Percentiles rank a stretch among this genome's conserved stretches.
phyloP scores from a whole-genome alignment of 1,140 invertebrate species.

The Dendroctonus ponderosae region DNA sequence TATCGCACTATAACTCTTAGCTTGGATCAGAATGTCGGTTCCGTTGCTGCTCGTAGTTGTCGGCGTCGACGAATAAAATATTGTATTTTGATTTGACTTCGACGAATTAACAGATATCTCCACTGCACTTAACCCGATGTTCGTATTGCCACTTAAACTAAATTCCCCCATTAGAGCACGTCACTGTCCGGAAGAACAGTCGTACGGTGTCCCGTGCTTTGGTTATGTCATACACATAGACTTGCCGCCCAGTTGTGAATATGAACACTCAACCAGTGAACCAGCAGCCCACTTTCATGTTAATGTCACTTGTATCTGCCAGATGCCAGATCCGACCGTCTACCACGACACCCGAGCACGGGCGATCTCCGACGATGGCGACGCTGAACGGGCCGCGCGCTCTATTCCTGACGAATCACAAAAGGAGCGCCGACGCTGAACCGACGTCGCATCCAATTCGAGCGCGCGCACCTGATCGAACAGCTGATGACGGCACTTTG shows the following conservation, averaged over 20 bases:
- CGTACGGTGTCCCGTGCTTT: conserved; percentile 35
- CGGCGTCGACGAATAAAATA: conserved; percentile 48
- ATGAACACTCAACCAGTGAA: conserved; percentile 43
- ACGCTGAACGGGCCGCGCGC: conserved; percentile 26
- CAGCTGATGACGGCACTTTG: conserved; percentile 45
- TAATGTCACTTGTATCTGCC: conserved; percentile 42
- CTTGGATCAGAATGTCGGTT: conserved; percentile 39
- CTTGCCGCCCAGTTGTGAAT: conserved; percentile 33
- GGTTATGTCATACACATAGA: conserved; percentile 48
- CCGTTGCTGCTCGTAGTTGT: conserved; percentile 38
- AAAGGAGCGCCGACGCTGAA: conserved; percentile 26
- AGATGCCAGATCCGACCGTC: conserved; percentile 32
- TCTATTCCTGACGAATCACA: conserved; percentile 2
- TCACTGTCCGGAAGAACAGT: conserved; percentile 40
- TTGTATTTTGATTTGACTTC: conserved; percentile 45
- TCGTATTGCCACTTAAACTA: conserved; percentile 49
- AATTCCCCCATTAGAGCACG: conserved; percentile 51
- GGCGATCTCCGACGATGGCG: conserved; percentile 35
- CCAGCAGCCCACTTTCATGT: conserved; percentile 46
- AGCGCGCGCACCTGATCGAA: conserved; percentile 43
- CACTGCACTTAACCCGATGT: conserved; percentile 49
- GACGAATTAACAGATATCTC: conserved; percentile 47
- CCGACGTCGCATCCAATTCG: conserved; percentile 16
- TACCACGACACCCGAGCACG: conserved; percentile 34
- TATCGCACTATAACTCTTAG: conserved; percentile 39